These are phyloP conservation scores for Heliconius aoede DNA, from an alignment of 2,888 invertebrate species.

Conservation along the genomic window DNA sequence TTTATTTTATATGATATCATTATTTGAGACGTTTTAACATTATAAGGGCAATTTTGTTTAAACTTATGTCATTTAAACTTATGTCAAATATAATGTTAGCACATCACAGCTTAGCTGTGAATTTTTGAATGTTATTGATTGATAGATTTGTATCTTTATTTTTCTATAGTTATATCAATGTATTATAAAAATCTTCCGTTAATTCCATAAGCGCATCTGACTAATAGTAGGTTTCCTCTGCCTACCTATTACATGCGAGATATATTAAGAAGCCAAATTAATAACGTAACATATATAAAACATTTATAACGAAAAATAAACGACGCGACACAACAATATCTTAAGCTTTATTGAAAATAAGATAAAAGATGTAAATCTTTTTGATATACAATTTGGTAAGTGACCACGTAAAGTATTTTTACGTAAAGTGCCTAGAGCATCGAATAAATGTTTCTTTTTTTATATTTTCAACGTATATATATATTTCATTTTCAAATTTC, in stretches of 20 bases:
- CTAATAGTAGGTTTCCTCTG: not conserved
- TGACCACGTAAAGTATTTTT: slow-evolving; percentile 18
- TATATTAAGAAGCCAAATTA: not conserved
- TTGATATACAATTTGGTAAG: slow-evolving; percentile 18
- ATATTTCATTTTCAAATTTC: too few relatives aligned
- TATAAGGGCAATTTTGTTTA: slow-evolving; percentile 24
- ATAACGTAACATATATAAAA: too few relatives aligned
- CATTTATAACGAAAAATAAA: too few relatives aligned
- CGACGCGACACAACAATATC: not conserved
- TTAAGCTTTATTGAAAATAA: slow-evolving; percentile 17
- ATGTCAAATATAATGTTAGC: too few relatives aligned
- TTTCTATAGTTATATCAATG: too few relatives aligned
- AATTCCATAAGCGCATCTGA: too few relatives aligned
- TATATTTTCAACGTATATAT: too few relatives aligned
- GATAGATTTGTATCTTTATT: not conserved
- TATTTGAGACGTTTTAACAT: slow-evolving; percentile 28
- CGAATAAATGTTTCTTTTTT: slow-evolving; percentile 2
- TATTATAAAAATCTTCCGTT: too few relatives aligned
- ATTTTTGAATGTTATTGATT: not conserved
- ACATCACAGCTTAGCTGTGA: not conserved
- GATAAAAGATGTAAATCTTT: slow-evolving; percentile 14
- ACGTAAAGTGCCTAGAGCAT: not conserved
- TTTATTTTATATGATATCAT: slow-evolving; percentile 39
- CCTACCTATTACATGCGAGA: not conserved
- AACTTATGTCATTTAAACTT: slow-evolving; percentile 18